These are phyloP conservation scores for Frieseomelitta varia DNA, from an alignment of 1,140 invertebrate species.

Conservation along the genomic window DNA sequence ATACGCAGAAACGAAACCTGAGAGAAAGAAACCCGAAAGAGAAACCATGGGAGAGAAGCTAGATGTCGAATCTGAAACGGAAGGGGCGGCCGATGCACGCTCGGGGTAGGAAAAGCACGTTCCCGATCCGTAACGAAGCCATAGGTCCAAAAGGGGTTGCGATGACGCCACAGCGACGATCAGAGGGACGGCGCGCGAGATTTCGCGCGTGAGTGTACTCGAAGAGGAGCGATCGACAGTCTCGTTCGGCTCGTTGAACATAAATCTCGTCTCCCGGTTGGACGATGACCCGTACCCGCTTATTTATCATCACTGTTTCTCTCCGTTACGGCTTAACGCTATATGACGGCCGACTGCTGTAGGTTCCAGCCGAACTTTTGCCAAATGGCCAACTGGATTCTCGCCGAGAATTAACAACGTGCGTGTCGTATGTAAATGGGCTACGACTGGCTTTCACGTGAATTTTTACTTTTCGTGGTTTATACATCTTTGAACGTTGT, in stretches of 20 bases:
- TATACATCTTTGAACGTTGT: too few relatives aligned
- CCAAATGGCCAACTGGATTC: neutral
- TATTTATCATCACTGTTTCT: constrained; percentile 68
- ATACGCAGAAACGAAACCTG: neutral
- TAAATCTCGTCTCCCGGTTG: constrained; percentile 70
- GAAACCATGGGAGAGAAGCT: neutral
- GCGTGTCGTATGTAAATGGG: too few relatives aligned
- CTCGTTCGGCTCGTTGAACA: constrained; percentile 70
- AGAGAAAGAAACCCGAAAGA: neutral
- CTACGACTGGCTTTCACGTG: too few relatives aligned
- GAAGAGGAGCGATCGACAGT: constrained; percentile 48
- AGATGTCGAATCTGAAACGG: neutral
- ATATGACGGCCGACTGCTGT: neutral
- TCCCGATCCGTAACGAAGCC: constrained; percentile 13
- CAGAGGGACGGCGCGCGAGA: neutral
- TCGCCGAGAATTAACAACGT: neutral
- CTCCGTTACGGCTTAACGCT: constrained; percentile 60
- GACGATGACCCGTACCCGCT: constrained; percentile 73
- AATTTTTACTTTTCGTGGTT: too few relatives aligned
- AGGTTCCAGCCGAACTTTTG: neutral
- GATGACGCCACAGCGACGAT: constrained; percentile 20
- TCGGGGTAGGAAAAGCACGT: neutral
- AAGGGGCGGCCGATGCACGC: neutral
- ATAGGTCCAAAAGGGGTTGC: constrained; percentile 21
- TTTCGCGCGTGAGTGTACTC: constrained; percentile 47